Conservation (phyloP, 2,888 invertebrate species). For the Synanthedon tipuliformis region DNA sequence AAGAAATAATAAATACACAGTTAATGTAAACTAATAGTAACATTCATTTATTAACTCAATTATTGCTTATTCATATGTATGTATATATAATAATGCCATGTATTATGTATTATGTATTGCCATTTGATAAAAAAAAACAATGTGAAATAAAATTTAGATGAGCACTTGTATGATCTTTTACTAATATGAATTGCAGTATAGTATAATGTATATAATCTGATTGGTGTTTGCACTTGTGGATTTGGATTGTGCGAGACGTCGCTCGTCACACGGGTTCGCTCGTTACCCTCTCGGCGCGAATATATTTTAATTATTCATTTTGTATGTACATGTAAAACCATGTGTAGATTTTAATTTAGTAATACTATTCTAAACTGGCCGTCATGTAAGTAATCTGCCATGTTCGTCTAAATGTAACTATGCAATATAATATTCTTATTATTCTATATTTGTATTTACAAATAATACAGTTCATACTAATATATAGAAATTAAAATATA, state of each 20-base stretch:
- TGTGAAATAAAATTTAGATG: slow-evolving; percentile 43
- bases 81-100: not conserved
- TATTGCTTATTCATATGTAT: slow-evolving; percentile 1
- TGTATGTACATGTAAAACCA: slow-evolving; percentile 69
- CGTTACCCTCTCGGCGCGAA: slow-evolving; percentile 30
- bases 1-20: slow-evolving; percentile 4
- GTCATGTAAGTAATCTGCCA: slow-evolving; percentile 75
- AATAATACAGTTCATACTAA: slow-evolving; percentile 72
- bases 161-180: slow-evolving; percentile 39
- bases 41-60: slow-evolving; percentile 7
- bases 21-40: slow-evolving; percentile 1
- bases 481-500: slow-evolving; percentile 70
- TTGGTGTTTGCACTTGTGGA: slow-evolving; percentile 23
- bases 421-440: slow-evolving; percentile 71
- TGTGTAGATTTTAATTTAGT: slow-evolving; percentile 71
- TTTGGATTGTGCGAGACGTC: not conserved
- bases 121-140: slow-evolving; percentile 1
- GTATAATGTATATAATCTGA: slow-evolving; percentile 16
- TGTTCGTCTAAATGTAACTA: slow-evolving; percentile 71
- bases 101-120: not conserved
- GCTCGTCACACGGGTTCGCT: not conserved
- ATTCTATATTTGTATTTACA: slow-evolving; percentile 72
- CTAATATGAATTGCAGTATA: slow-evolving; percentile 7
- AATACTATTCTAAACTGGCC: slow-evolving; percentile 81
- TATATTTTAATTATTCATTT: slow-evolving; percentile 26